A percentile compares a stretch with the other conserved stretches of the same genome.
phyloP scores from a whole-genome alignment of 2,888 invertebrate genomes.

The Platerodrilus igneus region DNA sequence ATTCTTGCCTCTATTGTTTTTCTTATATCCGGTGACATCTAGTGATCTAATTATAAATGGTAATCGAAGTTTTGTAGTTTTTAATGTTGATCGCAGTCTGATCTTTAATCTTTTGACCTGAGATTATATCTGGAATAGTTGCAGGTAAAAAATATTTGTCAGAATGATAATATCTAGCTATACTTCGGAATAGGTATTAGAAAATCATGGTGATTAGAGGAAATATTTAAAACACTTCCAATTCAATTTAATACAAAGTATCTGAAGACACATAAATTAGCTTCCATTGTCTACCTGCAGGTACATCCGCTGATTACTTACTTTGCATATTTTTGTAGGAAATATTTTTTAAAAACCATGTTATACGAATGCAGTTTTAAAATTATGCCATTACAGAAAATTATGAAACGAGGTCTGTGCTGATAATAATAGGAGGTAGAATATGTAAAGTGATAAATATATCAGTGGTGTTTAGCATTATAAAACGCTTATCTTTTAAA shows the following conservation, averaged over 20 bases:
- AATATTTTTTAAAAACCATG: too few relatives aligned
- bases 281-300: too few relatives aligned
- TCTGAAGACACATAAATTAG: too few relatives aligned
- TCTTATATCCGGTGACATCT: conserved; percentile 36
- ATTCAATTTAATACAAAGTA: too few relatives aligned
- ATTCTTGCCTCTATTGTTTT: conserved; percentile 28
- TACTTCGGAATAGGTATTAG: conserved; percentile 15
- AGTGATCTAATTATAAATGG: conserved; percentile 37
- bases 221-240: too few relatives aligned
- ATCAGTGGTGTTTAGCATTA: too few relatives aligned
- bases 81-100: conserved; percentile 30
- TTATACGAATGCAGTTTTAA: too few relatives aligned
- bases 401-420: conserved; percentile 18
- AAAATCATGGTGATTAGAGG: conserved; percentile 21
- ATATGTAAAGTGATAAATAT: too few relatives aligned
- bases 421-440: too few relatives aligned
- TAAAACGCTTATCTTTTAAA: conserved; percentile 15
- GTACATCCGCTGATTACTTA: too few relatives aligned
- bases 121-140: conserved; percentile 21
- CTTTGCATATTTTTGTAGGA: too few relatives aligned
- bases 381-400: conserved; percentile 21
- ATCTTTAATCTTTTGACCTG: conserved; percentile 45
- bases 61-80: conserved; percentile 31
- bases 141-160: conserved; percentile 21
- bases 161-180: conserved; percentile 7